These are phyloP conservation scores for Isoperla grammatica DNA, from an alignment of 2,888 invertebrate species.

Conservation along the genomic window DNA sequence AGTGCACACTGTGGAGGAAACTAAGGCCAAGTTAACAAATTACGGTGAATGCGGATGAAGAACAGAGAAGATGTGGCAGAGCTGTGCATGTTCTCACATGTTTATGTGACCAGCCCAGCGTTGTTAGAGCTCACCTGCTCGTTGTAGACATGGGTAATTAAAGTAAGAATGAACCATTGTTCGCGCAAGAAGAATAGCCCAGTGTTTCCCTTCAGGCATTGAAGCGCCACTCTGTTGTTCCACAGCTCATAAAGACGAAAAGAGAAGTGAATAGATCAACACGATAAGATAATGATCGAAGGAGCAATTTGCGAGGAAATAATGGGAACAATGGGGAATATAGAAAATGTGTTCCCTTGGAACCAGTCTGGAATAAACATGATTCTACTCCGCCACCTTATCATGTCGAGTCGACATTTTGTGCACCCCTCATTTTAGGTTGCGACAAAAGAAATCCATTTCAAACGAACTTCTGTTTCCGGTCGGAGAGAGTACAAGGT, in stretches of 20 bases:
- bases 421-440: no score
- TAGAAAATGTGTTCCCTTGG: neutral
- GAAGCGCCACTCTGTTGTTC: neutral
- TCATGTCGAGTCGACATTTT: no score
- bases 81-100: neutral
- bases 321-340: conserved; percentile 6
- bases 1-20: no score
- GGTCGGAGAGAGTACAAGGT: no score
- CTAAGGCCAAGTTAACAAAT: no score
- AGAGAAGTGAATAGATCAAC: conserved; percentile 1
- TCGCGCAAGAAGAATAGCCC: conserved; percentile 4
- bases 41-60: no score
- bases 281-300: neutral
- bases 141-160: conserved; percentile 23
- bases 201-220: neutral
- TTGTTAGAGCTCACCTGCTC: neutral
- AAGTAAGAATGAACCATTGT: conserved; percentile 17
- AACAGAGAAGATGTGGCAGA: no score
- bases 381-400: no score
- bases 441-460: no score
- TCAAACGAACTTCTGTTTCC: no score
- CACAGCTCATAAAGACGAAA: neutral
- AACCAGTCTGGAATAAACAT: no score
- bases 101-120: neutral
- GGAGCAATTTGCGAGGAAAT: conserved; percentile 5